Percentiles rank a stretch among this genome's conserved stretches.
These are phyloP conservation scores for Edolisoma coerulescens DNA, from an alignment of 2,113 vertebrate genomes.

Conservation along the genomic window DNA sequence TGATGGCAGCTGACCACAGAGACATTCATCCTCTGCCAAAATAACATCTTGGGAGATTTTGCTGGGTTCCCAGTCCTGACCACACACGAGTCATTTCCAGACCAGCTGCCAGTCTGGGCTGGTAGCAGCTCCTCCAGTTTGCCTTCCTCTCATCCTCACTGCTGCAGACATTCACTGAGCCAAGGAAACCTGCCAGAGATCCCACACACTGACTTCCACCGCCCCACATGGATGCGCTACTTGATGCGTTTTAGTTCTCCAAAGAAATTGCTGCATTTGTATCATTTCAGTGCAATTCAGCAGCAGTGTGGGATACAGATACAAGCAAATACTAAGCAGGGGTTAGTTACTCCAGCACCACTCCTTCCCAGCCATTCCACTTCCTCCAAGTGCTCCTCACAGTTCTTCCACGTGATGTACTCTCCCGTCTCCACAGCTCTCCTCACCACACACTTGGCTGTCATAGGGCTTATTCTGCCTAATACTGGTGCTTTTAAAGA, in stretches of 20 bases:
- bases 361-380: neutral
- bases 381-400: neutral
- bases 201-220: accelerated
- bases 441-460: neutral
- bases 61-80: neutral
- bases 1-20: neutral
- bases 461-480: neutral
- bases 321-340: neutral
- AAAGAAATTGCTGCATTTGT: neutral
- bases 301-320: neutral
- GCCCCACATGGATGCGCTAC: accelerated
- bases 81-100: neutral
- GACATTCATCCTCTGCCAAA: neutral
- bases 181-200: neutral
- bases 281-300: neutral
- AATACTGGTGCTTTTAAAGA: neutral
- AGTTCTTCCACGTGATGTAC: neutral
- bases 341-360: neutral
- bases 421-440: neutral
- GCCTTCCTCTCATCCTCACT: neutral
- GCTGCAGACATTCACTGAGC: accelerated
- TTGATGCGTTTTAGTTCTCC: neutral
- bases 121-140: neutral
- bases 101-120: neutral
- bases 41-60: neutral